These are phyloP conservation scores for Nemopilema nomurai DNA, from an alignment of 30 jellyfish, hydroid and myxozoan genomes.

Conservation along the genomic window DNA sequence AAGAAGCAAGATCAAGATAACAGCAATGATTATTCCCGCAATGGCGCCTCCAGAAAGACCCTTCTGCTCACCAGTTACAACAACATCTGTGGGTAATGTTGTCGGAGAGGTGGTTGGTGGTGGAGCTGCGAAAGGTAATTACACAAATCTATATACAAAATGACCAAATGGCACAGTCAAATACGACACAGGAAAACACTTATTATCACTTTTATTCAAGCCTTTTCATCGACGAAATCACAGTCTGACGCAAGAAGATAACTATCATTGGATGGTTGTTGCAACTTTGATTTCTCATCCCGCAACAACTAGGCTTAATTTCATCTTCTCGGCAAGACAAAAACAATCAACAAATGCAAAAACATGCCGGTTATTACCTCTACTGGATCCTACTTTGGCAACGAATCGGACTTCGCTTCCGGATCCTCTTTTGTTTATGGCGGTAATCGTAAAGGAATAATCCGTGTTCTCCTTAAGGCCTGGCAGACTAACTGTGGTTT, in stretches of 20 bases:
- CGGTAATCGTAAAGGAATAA: conserved; percentile 4
- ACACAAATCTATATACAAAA: too few species aligned
- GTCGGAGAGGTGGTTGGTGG: conserved; percentile 37
- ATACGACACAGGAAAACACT: too few species aligned
- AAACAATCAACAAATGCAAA: too few species aligned
- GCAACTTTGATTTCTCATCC: too few species aligned
- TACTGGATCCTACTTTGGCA: not conserved
- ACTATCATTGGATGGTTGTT: too few species aligned
- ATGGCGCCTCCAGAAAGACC: conserved; percentile 90
- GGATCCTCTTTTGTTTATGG: conserved; percentile 22
- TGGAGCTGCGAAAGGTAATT: not conserved
- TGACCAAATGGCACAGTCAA: too few species aligned
- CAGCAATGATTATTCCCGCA: conserved; percentile 91
- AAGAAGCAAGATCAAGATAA: conserved; percentile 70
- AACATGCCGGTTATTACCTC: not conserved
- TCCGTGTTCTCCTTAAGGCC: conserved; percentile 30
- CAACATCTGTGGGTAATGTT: not conserved
- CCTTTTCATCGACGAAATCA: too few species aligned
- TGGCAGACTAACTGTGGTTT: conserved; percentile 7
- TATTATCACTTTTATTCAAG: too few species aligned
- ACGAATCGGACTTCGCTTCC: not conserved
- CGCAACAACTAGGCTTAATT: too few species aligned
- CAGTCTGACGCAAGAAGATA: too few species aligned
- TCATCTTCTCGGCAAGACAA: too few species aligned
- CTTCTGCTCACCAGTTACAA: not conserved